Conservation (phyloP, 2,797 vertebrate species). For the Chrosomus eos region DNA sequence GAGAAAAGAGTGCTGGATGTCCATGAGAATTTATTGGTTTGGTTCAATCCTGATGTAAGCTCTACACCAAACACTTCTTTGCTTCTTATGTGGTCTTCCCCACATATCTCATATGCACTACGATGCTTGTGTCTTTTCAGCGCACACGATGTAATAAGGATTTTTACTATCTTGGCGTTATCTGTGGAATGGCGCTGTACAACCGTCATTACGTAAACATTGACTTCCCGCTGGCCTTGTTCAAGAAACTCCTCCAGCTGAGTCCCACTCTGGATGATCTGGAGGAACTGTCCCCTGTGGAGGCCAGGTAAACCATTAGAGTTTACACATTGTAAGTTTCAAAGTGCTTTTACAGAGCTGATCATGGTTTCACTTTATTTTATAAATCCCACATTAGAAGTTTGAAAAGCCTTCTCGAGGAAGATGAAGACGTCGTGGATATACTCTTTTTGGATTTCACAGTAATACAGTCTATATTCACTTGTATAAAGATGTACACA, state of each 20-base stretch:
- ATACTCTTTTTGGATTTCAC: slow-evolving; percentile 67
- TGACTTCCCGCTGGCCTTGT: slow-evolving; percentile 89
- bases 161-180: slow-evolving; percentile 60
- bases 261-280: slow-evolving; percentile 69
- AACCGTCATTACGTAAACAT: slow-evolving; percentile 29
- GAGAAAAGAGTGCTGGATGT: slow-evolving; percentile 36
- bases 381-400: slow-evolving; percentile 52
- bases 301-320: slow-evolving; percentile 52
- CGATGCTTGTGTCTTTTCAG: slow-evolving; percentile 51
- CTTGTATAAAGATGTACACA: not conserved
- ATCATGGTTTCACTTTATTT: not conserved
- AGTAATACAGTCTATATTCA: slow-evolving; percentile 61
- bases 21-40: slow-evolving; percentile 61
- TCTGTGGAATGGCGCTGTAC: slow-evolving; percentile 72
- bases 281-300: slow-evolving; percentile 70
- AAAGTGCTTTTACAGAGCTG: not conserved
- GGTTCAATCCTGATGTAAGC: slow-evolving; percentile 67
- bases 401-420: slow-evolving; percentile 66
- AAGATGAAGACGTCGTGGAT: slow-evolving; percentile 65
- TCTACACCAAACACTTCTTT: not conserved
- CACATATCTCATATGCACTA: not conserved
- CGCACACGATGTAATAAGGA: not conserved
- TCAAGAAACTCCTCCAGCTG: slow-evolving; percentile 86
- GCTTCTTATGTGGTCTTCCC: not conserved
- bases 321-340: not conserved